Base-by-base conservation (phyloP, 2,113 vertebrate genomes). In the Aspidoscelis tigris region DNA sequence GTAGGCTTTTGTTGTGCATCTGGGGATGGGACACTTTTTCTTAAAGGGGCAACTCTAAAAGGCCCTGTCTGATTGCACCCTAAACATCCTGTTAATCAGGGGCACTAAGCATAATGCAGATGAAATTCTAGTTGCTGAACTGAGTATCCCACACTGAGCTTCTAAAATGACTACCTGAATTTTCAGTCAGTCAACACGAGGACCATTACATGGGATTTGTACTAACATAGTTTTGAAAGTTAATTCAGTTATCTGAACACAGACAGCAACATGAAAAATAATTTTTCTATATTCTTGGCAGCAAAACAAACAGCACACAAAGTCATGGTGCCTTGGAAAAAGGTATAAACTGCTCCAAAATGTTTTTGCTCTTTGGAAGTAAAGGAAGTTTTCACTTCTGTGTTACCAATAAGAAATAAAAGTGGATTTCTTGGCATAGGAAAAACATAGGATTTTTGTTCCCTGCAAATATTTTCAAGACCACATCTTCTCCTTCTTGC, bases 291-390 rank as follows among this genome's bases (percentile, higher is more conserved):
- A 81, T 92, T 93, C 89, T 82, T 92, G 90, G 7, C 0, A 87
- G 87, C 12, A 71, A 84, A 92, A 86, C 7, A 84, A 92, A 86
- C 7, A 91, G 89, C 93, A 91, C 80, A 90, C 89, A 90, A 71
- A 89, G 89, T 91, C 86, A 82, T 84, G 77, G 81, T 88, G 87
- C 87, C 89, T 92, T 91, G 86, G 70, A 70, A 81, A 55, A 72
- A 82, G 72, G 43, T 82, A 84, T 82, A 78, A 74, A 85, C 82
- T 86, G 90, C 84, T 92, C 88, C 87, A 66, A 86, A 8, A 0
- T 85, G 73, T 84, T 92, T 80, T 89, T 90, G 86, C 64, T 79
- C 89, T 90, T 87, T 80, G 81, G 82, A 90, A 50, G 83, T 84
- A 86, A 89, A 18, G 58, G 61, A 86, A 26, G 89, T 83, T 70